Base-by-base conservation (phyloP, 2,797 vertebrate genomes). In the Smutsia gigantea region DNA sequence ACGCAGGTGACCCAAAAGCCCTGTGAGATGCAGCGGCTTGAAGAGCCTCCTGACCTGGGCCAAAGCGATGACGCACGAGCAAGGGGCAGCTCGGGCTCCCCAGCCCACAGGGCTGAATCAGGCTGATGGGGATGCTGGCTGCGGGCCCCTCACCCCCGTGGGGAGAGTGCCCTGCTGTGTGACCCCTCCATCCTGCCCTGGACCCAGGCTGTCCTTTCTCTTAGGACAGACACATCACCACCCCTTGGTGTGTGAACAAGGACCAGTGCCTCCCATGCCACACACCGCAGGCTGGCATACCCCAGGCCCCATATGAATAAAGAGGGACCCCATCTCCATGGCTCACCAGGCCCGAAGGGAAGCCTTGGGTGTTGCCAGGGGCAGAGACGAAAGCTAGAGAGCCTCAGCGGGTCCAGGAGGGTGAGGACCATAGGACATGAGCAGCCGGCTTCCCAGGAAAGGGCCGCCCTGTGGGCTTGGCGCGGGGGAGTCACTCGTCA, bases 1-100 rank as follows among this genome's bases (percentile, higher is more conserved):
- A 90, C 53, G 59, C 86, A 18, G 63, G 86, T 11, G 93, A 97
- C 97, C 96, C 97, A 96, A 97, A 95, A 93, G 93, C 97, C 63
- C 93, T 18, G 6, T n/a, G 75, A 37, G 17, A 84, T 39, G n/a
- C 4, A 0, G 42, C 88, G 66, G 25, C n/a, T 7, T 31, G 0
- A 14, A 4, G 42, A 5, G 18, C 72, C 53, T 8, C 55, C 34
- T 1, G 25, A 61, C 55, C 23, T 19, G 64, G 88, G 57, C 94
- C 88, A 75, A 64, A 97, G 93, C 94, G 82, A 64, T 74, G 90
- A 94, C 10, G 1, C 94, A 96, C 86, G 85, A 84, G 31, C 31
- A 0, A 31, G 34, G 9, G 1, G n/a, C 77, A 57, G 68, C 29
- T 34, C 15, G 34, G 55, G 18, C 55, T 34, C 11, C 23, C n/a